Evolutionary conservation across 2,797 vertebrate species (phyloP).

Genomic region (Todus mexicanus): DNA sequence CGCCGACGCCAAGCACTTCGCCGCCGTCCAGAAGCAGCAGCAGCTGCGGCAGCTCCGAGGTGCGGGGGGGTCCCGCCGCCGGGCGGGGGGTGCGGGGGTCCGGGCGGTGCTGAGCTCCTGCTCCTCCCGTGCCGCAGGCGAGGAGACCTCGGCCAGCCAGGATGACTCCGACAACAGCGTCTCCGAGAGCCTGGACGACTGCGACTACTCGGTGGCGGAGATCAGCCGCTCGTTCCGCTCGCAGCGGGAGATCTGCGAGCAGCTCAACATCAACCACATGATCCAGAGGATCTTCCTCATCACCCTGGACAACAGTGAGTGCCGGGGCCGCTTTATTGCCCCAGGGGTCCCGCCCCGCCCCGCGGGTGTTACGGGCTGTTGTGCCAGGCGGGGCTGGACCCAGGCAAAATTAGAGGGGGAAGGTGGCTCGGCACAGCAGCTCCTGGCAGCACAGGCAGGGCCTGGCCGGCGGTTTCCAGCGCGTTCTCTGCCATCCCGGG

Average conservation of each 20-base stretch:
- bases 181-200: constrained; percentile 95
- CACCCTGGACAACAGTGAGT: constrained; percentile 97
- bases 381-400: fast-evolving
- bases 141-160: constrained; percentile 86
- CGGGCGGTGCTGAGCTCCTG: too few species aligned
- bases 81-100: too few species aligned
- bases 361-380: not conserved
- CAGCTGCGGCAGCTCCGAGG: constrained; percentile 73
- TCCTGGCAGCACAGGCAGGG: not conserved
- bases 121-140: constrained; percentile 67
- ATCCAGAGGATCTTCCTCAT: constrained; percentile 98
- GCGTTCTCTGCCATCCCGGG: fast-evolving
- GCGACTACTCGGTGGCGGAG: constrained; percentile 94
- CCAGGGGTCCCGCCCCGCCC: too few species aligned
- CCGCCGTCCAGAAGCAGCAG: constrained; percentile 85
- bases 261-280: constrained; percentile 99
- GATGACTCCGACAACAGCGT: constrained; percentile 96
- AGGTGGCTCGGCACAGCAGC: not conserved
- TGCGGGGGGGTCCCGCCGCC: not conserved
- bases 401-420: fast-evolving
- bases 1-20: constrained; percentile 95
- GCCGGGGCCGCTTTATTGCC: too few species aligned
- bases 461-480: too few species aligned
- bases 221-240: constrained; percentile 96
- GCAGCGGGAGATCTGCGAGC: constrained; percentile 93